phyloP scores from a whole-genome alignment of 1,140 invertebrate species.

The Leptoteleia sp. region DNA sequence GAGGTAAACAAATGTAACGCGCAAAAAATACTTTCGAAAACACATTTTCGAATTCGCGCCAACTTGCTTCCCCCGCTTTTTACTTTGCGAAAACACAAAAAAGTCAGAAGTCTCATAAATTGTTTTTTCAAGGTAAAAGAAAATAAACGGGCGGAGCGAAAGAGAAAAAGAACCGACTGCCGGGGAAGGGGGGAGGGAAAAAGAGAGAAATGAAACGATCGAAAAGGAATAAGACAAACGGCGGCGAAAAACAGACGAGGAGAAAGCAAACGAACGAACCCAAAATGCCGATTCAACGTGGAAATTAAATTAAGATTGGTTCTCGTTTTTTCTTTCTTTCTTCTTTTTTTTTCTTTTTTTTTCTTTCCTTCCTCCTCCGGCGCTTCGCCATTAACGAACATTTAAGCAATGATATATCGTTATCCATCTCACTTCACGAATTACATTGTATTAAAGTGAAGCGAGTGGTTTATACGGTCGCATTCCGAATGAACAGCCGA shows the following conservation, averaged over 20 bases:
- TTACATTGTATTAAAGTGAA: slow-evolving; percentile 64
- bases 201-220: background rate
- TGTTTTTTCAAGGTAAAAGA: too few species aligned
- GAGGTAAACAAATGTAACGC: slow-evolving; percentile 30
- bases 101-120: background rate
- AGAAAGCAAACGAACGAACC: background rate
- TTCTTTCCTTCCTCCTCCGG: too few species aligned
- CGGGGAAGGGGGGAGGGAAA: background rate
- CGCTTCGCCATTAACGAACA: slow-evolving; percentile 26
- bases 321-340: too few species aligned
- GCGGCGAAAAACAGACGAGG: background rate
- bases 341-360: too few species aligned
- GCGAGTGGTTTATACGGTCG: slow-evolving; percentile 63
- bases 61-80: background rate
- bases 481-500: slow-evolving; percentile 65
- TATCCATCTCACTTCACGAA: slow-evolving; percentile 59
- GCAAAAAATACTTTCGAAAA: slow-evolving; percentile 48
- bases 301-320: slow-evolving; percentile 38
- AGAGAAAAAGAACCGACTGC: too few species aligned
- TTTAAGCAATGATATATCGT: slow-evolving; percentile 59
- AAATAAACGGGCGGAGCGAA: background rate
- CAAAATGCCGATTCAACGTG: background rate
- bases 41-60: slow-evolving; percentile 24
- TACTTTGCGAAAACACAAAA: too few species aligned
- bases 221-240: slow-evolving; percentile 6